phyloP scores from a whole-genome alignment of 2,797 vertebrate genomes.

The Catamblyrhynchus diadema region DNA sequence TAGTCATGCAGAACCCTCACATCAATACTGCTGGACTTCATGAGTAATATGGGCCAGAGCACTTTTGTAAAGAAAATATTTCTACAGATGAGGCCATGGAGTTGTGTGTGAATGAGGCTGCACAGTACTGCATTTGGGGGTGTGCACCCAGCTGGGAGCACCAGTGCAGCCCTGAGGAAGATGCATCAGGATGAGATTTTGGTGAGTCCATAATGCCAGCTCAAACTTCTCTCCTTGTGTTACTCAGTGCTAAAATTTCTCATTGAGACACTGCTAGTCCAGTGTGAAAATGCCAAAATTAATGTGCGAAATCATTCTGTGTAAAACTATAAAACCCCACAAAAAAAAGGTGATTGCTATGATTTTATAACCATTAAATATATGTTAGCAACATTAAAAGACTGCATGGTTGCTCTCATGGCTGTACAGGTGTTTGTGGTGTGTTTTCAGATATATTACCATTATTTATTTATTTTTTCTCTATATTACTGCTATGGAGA shows the following conservation, averaged over 20 bases:
- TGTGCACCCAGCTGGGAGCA: not conserved
- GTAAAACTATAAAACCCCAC: accelerated
- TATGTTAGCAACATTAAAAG: not conserved
- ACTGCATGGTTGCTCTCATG: accelerated
- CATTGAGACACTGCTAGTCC: not conserved
- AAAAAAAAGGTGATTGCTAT: not conserved
- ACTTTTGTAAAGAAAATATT: not conserved
- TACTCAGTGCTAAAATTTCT: not conserved
- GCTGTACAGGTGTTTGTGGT: not conserved
- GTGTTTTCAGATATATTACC: not conserved
- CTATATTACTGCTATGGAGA: not conserved
- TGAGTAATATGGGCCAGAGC: not conserved
- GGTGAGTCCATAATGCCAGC: not conserved
- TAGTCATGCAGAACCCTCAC: not conserved
- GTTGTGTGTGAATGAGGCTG: not conserved
- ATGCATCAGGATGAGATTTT: accelerated
- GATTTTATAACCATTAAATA: not conserved
- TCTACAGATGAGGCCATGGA: not conserved
- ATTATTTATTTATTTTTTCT: not conserved
- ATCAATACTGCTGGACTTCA: not conserved
- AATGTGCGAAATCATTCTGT: not conserved
- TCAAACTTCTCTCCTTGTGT: not conserved
- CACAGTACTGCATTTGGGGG: accelerated
- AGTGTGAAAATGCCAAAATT: not conserved
- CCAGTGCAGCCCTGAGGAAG: not conserved